A percentile compares a stretch with the other conserved stretches of the same genome.
These are phyloP conservation scores for Polypterus bichir DNA, from an alignment of 2,113 vertebrate genomes.

Conservation along the genomic window DNA sequence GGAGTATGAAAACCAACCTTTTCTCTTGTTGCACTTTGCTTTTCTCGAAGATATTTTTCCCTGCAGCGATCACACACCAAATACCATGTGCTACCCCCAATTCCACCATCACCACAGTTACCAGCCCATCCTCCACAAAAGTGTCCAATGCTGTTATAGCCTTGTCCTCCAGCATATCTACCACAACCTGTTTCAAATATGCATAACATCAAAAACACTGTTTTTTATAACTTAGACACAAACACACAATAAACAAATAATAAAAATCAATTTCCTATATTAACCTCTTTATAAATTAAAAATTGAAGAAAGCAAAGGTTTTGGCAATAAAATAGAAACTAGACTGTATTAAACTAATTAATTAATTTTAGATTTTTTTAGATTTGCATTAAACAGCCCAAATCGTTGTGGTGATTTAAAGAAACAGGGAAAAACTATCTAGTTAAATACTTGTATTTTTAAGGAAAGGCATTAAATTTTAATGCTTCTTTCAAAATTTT, in stretches of 20 bases:
- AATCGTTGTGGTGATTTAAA: background rate
- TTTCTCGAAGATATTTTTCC: conserved; percentile 94
- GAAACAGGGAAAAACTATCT: background rate
- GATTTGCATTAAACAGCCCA: too few relatives aligned
- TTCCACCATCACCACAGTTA: conserved; percentile 92
- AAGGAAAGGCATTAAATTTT: background rate
- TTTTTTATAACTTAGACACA: background rate
- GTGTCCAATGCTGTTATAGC: conserved; percentile 96
- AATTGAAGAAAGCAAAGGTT: too few relatives aligned
- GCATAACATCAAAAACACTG: conserved; percentile 2
- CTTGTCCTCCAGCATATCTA: conserved; percentile 90
- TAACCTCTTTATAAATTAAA: too few relatives aligned
- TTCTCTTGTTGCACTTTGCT: conserved; percentile 88
- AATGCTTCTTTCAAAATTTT: conserved; percentile 1
- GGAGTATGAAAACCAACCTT: conserved; percentile 56
- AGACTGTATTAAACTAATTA: too few relatives aligned
- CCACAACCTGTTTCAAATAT: conserved; percentile 66
- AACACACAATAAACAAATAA: background rate
- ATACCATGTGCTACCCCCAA: conserved; percentile 97
- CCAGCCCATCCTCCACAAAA: conserved; percentile 98
- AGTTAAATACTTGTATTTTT: rapidly evolving
- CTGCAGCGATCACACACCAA: conserved; percentile 92
- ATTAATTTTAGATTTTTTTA: too few relatives aligned
- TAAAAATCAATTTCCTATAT: background rate
- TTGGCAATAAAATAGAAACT: too few relatives aligned